Percentiles rank a stretch among this genome's conserved stretches.
Evolutionary conservation across 2,888 invertebrate species (phyloP).

Genomic region (Eurois occulta): DNA sequence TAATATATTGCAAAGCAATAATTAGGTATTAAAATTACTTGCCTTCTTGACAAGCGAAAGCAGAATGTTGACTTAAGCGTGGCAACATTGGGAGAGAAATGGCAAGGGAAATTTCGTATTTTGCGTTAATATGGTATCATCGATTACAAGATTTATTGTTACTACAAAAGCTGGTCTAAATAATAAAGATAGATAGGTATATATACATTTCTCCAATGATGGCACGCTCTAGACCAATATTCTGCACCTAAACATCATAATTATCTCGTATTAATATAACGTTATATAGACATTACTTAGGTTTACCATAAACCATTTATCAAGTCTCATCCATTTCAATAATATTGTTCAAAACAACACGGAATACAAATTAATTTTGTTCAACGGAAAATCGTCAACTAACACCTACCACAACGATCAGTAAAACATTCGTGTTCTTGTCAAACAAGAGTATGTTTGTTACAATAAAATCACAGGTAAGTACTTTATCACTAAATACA

Average conservation of each 20-base stretch:
- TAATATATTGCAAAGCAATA: conserved; percentile 64
- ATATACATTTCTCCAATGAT: not conserved
- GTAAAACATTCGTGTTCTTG: conserved; percentile 77
- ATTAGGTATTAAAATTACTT: conserved; percentile 57
- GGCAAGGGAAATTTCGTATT: not conserved
- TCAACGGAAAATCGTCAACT: conserved; percentile 65
- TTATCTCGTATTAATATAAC: conserved; percentile 63
- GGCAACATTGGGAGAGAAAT: conserved; percentile 12
- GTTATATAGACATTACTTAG: conserved; percentile 64
- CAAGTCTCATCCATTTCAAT: conserved; percentile 74
- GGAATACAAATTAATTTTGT: conserved; percentile 63
- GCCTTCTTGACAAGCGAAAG: conserved; percentile 48
- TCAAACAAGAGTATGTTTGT: conserved; percentile 86
- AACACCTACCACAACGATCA: conserved; percentile 73
- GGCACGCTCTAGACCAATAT: conserved; percentile 40
- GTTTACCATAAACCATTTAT: conserved; percentile 66
- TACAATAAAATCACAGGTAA: conserved; percentile 88
- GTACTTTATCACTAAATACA: conserved; percentile 84
- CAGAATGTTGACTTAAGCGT: conserved; percentile 40
- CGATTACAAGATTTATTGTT: not conserved
- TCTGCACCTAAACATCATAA: conserved; percentile 57
- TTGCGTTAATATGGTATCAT: not conserved
- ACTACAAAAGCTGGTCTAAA: not conserved
- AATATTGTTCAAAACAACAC: conserved; percentile 63
- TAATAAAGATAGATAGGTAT: not conserved